Evolutionary conservation across 2,113 vertebrate genomes (phyloP).

Genomic region (Heterocephalus glaber): DNA sequence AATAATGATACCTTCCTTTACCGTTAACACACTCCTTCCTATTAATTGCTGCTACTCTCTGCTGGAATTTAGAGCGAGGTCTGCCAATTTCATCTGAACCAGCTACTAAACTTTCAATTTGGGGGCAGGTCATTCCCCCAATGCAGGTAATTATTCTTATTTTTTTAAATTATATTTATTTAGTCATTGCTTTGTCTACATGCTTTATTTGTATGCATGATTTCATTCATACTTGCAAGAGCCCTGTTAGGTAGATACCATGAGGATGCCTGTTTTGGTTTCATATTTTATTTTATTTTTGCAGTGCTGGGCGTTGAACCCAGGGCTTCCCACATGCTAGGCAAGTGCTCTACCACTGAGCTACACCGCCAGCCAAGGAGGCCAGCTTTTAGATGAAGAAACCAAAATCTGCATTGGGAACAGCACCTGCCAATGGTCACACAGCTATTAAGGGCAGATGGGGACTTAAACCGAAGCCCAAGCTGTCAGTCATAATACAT

Average conservation of each 20-base stretch:
- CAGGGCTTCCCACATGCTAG: not conserved
- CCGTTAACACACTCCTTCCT: rapidly evolving
- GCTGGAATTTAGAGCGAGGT: not conserved
- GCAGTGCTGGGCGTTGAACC: not conserved
- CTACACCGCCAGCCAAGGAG: not conserved
- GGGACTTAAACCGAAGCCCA: not conserved
- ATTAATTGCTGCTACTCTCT: rapidly evolving
- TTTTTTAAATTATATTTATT: not conserved
- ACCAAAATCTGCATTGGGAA: not conserved
- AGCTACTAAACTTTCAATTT: rapidly evolving
- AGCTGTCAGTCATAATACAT: not conserved
- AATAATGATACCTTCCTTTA: too few relatives aligned
- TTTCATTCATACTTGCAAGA: not conserved
- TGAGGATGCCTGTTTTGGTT: not conserved
- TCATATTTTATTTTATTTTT: not conserved
- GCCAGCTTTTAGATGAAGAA: not conserved
- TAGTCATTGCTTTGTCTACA: not conserved
- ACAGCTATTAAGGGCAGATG: rapidly evolving
- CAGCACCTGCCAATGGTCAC: not conserved
- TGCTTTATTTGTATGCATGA: not conserved
- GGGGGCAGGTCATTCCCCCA: not conserved
- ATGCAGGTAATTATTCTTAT: not conserved
- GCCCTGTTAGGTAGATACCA: too few relatives aligned
- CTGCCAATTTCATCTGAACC: not conserved
- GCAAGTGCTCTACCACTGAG: not conserved